Conservation (phyloP, 1,140 invertebrate species). For the Archivesica marissinica region DNA sequence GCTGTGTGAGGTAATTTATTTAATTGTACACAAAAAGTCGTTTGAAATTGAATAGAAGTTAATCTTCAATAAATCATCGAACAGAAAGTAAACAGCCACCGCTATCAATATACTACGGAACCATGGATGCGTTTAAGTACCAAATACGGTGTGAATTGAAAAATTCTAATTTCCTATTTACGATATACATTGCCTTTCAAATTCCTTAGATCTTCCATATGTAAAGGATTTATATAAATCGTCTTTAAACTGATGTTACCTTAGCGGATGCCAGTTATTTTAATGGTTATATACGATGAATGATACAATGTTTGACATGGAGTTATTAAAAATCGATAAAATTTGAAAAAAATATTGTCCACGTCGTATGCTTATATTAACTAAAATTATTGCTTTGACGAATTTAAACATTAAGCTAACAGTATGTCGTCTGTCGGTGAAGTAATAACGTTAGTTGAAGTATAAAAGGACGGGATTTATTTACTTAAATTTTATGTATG, state of each 20-base stretch:
- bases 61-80: too few species aligned
- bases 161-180: too few species aligned
- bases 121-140: too few species aligned
- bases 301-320: neutral
- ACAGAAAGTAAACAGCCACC: too few species aligned
- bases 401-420: conserved; percentile 12
- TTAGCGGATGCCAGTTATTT: neutral
- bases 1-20: too few species aligned
- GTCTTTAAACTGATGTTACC: neutral
- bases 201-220: too few species aligned
- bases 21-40: too few species aligned
- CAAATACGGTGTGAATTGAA: too few species aligned
- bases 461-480: conserved; percentile 7
- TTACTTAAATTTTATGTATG: conserved; percentile 15
- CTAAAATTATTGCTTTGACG: neutral
- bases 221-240: neutral
- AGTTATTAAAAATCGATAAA: conserved; percentile 31
- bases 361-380: neutral
- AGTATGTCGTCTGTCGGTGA: neutral
- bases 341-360: conserved; percentile 23
- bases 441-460: neutral
- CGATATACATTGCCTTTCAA: too few species aligned
- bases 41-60: too few species aligned
- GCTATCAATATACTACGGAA: too few species aligned
- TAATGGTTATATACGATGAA: neutral